Base-by-base conservation (phyloP, 2,888 invertebrate genomes). In the Orthonevra nobilis region DNA sequence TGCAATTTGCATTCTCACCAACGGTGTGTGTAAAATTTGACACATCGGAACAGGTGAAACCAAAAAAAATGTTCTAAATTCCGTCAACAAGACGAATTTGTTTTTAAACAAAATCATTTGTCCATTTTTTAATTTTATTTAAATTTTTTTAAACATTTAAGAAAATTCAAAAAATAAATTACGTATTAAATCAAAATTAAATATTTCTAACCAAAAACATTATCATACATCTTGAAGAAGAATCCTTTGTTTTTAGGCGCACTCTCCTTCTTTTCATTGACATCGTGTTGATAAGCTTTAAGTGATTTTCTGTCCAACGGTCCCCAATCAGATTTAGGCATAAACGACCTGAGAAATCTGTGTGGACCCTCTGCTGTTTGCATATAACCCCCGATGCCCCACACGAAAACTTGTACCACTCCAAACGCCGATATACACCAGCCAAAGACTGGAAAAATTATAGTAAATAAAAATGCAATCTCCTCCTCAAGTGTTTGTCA, bases 381-480 rank as follows among this genome's bases (percentile, higher is more conserved):
- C 2, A 81, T 58, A 3, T 87, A 81, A 0, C 84, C 86, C 36
- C 83, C 83, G 10, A 85, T 82, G 10, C 83, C 89, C 87, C 88
- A 88, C 40, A 89, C 70, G 3, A 91, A 75, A 1, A 91, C 89
- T 83, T 91, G 91, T 0, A 90, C 82, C 38, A 91, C 85, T 40
- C 91, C 91, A 75, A 91, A 86, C 10, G 89, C 86, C 1, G 90
- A 87, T 1, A 91, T 81, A 10, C 87, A 87, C 91, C 91, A 91
- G n/a, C 91, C 91, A 50, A 88, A 88, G 12, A 85, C 88, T 86
- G 72, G 1, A 63, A 54, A 36, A 30, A 58, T 38, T 19, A 9
- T 42, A 52, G 5, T 6, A 32, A 9, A 2, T 20, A 12, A 12
- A 3, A 7, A 15, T 6, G 4, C n/a, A n/a, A n/a, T n/a, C n/a